These are phyloP conservation scores for Nymphalis c-album DNA, from an alignment of 2,888 invertebrate genomes.

Conservation along the genomic window DNA sequence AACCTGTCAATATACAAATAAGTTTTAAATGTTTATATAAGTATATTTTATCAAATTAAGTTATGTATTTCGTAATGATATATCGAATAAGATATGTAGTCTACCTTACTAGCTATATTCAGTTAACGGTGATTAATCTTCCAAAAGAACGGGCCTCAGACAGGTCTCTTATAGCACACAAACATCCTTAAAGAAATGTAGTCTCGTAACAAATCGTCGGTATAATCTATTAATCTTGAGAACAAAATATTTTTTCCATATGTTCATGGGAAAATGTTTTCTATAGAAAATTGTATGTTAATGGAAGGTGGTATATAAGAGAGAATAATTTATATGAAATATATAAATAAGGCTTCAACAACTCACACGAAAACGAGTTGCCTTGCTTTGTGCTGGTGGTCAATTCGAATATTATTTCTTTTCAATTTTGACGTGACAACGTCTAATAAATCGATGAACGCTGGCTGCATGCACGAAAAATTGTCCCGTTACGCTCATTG, in stretches of 20 bases:
- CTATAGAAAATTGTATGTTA: too few relatives aligned
- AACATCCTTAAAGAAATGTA: slow-evolving; percentile 28
- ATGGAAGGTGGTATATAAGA: too few relatives aligned
- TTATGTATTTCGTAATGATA: not conserved
- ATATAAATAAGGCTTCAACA: too few relatives aligned
- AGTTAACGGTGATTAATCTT: slow-evolving; percentile 42
- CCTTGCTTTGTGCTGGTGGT: too few relatives aligned
- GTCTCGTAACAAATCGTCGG: slow-evolving; percentile 39
- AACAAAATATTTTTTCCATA: slow-evolving; percentile 17
- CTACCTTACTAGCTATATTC: slow-evolving; percentile 6
- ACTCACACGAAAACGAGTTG: too few relatives aligned
- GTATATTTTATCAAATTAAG: not conserved
- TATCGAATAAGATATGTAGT: not conserved
- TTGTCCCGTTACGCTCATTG: too few relatives aligned
- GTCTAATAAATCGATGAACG: too few relatives aligned
- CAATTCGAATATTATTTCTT: too few relatives aligned
- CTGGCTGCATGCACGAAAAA: too few relatives aligned
- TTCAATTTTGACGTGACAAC: too few relatives aligned
- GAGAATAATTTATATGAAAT: too few relatives aligned
- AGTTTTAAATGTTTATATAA: not conserved
- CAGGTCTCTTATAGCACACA: slow-evolving; percentile 44
- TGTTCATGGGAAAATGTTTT: not conserved
- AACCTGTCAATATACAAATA: too few relatives aligned
- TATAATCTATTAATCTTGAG: slow-evolving; percentile 44
- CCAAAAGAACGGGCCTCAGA: slow-evolving; percentile 40